A percentile compares a stretch with the other conserved stretches of the same genome.
Evolutionary conservation across 2,113 vertebrate species (phyloP).

Genomic region (Cryptomyrus ogoouensis): DNA sequence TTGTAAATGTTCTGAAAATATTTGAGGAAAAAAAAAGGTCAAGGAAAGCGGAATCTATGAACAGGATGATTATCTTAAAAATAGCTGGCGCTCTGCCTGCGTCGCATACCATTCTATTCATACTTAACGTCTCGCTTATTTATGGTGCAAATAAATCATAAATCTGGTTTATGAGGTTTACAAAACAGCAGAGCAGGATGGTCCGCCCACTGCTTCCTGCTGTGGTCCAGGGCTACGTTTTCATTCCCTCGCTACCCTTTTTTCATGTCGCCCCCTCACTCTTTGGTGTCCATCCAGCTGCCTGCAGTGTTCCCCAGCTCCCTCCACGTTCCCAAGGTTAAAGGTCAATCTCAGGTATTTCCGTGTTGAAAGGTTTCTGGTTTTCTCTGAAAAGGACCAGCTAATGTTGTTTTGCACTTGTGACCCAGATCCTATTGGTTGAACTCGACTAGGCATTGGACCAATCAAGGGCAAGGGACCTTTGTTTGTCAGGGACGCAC

Average conservation of each 20-base stretch:
- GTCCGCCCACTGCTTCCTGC: constrained; percentile 5
- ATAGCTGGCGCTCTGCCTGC: not conserved
- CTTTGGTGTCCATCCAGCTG: constrained; percentile 10
- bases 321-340: not conserved
- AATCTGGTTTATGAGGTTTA: not conserved
- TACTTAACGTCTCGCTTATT: not conserved
- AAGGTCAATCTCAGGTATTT: not conserved
- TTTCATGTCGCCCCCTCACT: not conserved
- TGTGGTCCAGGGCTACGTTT: not conserved
- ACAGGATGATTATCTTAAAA: not conserved
- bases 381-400: not conserved
- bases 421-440: not conserved
- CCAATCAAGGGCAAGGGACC: not conserved
- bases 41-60: not conserved
- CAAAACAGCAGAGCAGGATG: not conserved
- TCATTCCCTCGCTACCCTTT: not conserved
- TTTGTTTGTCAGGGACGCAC: not conserved
- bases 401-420: not conserved
- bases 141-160: not conserved
- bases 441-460: not conserved
- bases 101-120: not conserved
- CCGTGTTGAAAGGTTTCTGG: not conserved
- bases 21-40: not conserved
- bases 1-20: not conserved
- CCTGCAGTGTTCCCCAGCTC: not conserved